These are phyloP conservation scores for Triops longicaudatus DNA, from an alignment of 1,140 invertebrate genomes.

Conservation along the genomic window DNA sequence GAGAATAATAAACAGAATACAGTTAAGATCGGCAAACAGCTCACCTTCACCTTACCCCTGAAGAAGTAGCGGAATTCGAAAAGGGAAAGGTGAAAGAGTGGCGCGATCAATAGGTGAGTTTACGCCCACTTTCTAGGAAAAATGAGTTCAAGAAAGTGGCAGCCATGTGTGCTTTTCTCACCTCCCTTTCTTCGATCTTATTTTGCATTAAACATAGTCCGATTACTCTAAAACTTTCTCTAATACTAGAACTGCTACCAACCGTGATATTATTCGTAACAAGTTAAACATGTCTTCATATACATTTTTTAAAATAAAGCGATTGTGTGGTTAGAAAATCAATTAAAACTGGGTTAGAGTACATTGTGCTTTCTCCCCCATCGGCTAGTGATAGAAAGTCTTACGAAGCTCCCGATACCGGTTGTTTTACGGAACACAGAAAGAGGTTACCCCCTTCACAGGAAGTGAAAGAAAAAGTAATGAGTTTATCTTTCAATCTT, in stretches of 20 bases:
- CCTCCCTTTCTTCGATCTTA: too few species aligned
- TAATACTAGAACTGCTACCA: too few species aligned
- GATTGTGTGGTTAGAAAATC: neutral
- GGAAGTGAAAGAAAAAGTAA: neutral
- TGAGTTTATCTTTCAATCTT: neutral
- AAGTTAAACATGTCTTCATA: neutral
- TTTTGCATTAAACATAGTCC: too few species aligned
- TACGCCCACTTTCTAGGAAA: constrained; percentile 1
- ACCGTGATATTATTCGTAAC: neutral
- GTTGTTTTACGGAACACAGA: neutral
- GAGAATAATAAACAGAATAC: too few species aligned
- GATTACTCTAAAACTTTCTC: too few species aligned
- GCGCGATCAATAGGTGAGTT: neutral
- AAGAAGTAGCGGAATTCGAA: neutral
- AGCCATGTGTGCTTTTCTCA: too few species aligned
- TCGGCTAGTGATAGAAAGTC: neutral
- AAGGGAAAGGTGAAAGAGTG: neutral
- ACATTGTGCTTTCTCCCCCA: neutral
- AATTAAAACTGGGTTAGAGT: neutral
- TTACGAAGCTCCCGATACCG: neutral
- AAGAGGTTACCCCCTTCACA: neutral
- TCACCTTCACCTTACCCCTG: neutral
- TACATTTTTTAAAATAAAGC: neutral
- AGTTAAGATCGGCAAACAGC: neutral
- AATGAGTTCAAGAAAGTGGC: neutral